Percentiles rank a stretch among this genome's conserved stretches.
These are phyloP conservation scores for Stenurella melanura DNA, from an alignment of 2,888 invertebrate genomes.

Conservation along the genomic window DNA sequence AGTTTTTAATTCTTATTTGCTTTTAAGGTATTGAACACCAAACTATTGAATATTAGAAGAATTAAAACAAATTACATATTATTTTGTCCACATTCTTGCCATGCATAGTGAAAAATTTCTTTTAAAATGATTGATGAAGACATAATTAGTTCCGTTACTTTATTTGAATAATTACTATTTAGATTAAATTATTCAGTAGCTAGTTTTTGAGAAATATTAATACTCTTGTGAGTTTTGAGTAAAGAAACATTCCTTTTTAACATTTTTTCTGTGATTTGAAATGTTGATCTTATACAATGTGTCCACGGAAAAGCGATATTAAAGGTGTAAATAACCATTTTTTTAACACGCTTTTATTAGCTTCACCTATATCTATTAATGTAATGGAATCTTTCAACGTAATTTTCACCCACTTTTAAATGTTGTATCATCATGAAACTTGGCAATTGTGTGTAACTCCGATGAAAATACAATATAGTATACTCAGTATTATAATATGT, in stretches of 20 bases:
- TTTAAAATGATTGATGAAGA: neutral
- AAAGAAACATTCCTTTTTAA: neutral
- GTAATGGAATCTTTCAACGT: too few species aligned
- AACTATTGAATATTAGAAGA: neutral
- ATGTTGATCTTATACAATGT: too few species aligned
- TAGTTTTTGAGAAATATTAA: neutral
- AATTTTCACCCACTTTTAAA: too few species aligned
- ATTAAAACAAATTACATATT: neutral
- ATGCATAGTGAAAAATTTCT: neutral
- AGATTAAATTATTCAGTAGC: neutral
- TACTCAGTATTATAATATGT: too few species aligned
- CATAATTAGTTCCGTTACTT: neutral
- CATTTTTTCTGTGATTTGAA: too few species aligned
- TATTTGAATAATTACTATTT: neutral
- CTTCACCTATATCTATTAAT: too few species aligned
- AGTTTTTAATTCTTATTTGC: neutral
- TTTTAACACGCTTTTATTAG: too few species aligned
- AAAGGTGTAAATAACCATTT: too few species aligned
- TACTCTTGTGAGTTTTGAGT: neutral
- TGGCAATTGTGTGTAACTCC: too few species aligned
- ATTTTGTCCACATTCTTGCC: neutral
- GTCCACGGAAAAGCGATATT: too few species aligned
- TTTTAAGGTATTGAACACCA: slow-evolving; percentile 9
- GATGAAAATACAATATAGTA: too few species aligned
- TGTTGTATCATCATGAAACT: too few species aligned